phyloP scores from a whole-genome alignment of 2,888 invertebrate genomes.

The Caradrina kadenii region DNA sequence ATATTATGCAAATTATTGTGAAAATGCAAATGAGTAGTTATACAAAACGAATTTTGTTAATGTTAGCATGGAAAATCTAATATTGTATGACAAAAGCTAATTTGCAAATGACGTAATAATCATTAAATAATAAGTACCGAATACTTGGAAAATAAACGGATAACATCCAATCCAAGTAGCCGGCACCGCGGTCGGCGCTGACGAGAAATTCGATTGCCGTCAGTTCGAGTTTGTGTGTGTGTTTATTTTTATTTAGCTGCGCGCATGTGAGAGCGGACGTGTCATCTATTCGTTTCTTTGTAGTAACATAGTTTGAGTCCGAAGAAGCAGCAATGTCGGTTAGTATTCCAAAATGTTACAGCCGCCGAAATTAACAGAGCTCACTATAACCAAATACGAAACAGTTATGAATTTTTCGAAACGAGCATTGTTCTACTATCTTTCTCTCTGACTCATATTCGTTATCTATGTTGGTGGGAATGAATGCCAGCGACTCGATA shows the following conservation, averaged over 20 bases:
- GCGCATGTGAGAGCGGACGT: slow-evolving; percentile 82
- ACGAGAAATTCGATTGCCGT: slow-evolving; percentile 61
- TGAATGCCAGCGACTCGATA: slow-evolving; percentile 74
- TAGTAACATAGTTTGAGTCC: slow-evolving; percentile 65
- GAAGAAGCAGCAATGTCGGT: slow-evolving; percentile 46
- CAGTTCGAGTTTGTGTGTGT: slow-evolving; percentile 58
- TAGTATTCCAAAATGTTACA: slow-evolving; percentile 43
- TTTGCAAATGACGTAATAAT: slow-evolving; percentile 14
- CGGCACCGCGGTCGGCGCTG: slow-evolving; percentile 11
- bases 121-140: slow-evolving; percentile 1
- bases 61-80: not conserved
- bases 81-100: not conserved
- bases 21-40: slow-evolving; percentile 13
- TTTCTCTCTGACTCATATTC: slow-evolving; percentile 70
- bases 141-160: slow-evolving; percentile 23
- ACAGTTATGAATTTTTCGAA: slow-evolving; percentile 57
- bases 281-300: slow-evolving; percentile 78
- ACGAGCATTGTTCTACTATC: slow-evolving; percentile 66
- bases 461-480: slow-evolving; percentile 72
- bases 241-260: slow-evolving; percentile 81
- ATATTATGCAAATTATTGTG: slow-evolving; percentile 11
- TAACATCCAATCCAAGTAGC: slow-evolving; percentile 52
- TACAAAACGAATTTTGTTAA: not conserved
- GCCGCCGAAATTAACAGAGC: slow-evolving; percentile 43
- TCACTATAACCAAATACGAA: slow-evolving; percentile 57